phyloP scores from a whole-genome alignment of 2,113 vertebrate genomes.

The Pycnonotus jocosus region DNA sequence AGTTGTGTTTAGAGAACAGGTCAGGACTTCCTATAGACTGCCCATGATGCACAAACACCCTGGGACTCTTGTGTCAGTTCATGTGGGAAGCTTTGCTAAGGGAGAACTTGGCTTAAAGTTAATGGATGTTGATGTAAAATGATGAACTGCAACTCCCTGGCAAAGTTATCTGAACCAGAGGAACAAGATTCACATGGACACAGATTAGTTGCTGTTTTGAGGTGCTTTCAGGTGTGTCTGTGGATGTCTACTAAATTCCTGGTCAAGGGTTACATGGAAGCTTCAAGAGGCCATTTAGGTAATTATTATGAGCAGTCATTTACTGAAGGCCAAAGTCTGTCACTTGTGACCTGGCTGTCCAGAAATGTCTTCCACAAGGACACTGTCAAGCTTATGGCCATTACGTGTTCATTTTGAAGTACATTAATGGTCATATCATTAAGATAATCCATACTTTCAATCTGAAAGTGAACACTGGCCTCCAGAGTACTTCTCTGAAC shows the following conservation, averaged over 20 bases:
- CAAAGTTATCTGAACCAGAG: neutral
- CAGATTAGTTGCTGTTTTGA: neutral
- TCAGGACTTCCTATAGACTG: neutral
- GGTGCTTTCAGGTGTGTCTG: neutral
- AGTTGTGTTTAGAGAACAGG: neutral
- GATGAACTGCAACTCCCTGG: neutral
- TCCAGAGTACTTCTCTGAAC: neutral
- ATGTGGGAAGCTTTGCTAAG: neutral
- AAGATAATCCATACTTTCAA: neutral
- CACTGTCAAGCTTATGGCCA: neutral
- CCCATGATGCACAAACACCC: neutral
- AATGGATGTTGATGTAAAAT: neutral
- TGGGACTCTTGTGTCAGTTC: neutral
- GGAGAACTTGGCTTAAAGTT: neutral
- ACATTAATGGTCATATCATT: neutral
- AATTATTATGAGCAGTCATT: neutral
- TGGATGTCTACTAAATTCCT: neutral
- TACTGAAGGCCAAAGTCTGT: neutral
- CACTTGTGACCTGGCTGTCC: neutral
- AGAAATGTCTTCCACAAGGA: neutral
- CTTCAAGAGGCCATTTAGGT: neutral
- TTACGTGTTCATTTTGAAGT: neutral
- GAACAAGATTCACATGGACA: neutral
- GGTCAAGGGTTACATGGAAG: neutral
- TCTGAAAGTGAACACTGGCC: neutral